Evolutionary conservation across 2,797 vertebrate species (phyloP).

Genomic region (Leptodactylus fallax): DNA sequence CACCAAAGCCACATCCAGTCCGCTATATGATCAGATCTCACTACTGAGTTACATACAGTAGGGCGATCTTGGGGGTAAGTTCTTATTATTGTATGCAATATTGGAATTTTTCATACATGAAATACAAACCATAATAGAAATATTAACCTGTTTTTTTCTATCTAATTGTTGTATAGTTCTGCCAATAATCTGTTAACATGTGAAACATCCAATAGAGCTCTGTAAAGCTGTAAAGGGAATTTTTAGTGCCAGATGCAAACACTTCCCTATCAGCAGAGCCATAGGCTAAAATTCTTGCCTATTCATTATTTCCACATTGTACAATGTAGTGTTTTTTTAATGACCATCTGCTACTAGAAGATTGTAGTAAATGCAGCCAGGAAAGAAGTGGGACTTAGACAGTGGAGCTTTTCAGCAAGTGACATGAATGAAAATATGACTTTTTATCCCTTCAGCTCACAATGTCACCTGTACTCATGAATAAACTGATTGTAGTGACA

Average conservation of each 20-base stretch:
- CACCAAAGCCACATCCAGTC: too few species aligned
- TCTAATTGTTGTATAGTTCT: background rate
- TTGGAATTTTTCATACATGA: too few species aligned
- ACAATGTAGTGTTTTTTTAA: slow-evolving; percentile 37
- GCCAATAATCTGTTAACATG: slow-evolving; percentile 16
- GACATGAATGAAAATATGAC: slow-evolving; percentile 42
- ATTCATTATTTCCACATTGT: slow-evolving; percentile 52
- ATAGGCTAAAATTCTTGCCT: slow-evolving; percentile 54
- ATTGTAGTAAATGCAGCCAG: slow-evolving; percentile 48
- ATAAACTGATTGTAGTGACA: slow-evolving; percentile 17
- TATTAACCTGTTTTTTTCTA: background rate
- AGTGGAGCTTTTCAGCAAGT: slow-evolving; percentile 32
- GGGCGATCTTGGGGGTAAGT: too few species aligned
- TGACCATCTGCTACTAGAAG: slow-evolving; percentile 59
- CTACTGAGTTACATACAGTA: too few species aligned
- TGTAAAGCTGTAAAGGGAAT: slow-evolving; percentile 21
- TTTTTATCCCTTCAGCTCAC: slow-evolving; percentile 14
- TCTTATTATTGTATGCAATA: too few species aligned
- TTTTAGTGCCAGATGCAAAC: slow-evolving; percentile 52
- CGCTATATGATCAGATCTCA: too few species aligned
- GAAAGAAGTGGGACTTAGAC: slow-evolving; percentile 37
- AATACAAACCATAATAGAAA: background rate
- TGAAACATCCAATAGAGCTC: background rate
- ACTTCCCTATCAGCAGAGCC: slow-evolving; percentile 49
- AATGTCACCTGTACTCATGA: slow-evolving; percentile 40